These are phyloP conservation scores for Metaphire vulgaris DNA, from an alignment of 1,140 invertebrate species.

Conservation along the genomic window DNA sequence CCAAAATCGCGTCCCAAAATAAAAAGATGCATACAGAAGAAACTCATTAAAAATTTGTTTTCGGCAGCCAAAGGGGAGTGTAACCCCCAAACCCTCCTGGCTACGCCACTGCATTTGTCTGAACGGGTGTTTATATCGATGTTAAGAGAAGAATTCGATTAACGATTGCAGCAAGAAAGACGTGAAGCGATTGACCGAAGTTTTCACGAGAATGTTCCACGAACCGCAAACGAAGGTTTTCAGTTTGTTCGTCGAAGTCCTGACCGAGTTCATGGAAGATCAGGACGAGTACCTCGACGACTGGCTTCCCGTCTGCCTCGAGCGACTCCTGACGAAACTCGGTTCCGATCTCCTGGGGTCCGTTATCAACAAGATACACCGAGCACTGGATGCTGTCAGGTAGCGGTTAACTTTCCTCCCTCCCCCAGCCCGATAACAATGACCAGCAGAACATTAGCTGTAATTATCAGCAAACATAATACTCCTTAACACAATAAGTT, in stretches of 20 bases:
- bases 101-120: background rate
- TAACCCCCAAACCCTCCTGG: no score
- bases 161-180: conserved; percentile 55
- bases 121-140: background rate
- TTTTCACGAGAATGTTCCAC: conserved; percentile 93
- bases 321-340: conserved; percentile 73
- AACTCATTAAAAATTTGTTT: no score
- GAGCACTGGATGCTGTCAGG: conserved; percentile 76
- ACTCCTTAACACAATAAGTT: no score
- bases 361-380: conserved; percentile 79
- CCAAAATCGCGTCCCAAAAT: background rate
- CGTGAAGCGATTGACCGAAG: conserved; percentile 74
- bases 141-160: background rate
- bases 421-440: no score
- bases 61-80: no score
- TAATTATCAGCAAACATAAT: no score
- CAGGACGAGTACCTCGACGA: conserved; percentile 64
- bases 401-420: no score
- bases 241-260: conserved; percentile 81
- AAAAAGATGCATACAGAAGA: background rate
- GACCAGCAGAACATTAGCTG: no score
- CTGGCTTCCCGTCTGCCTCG: conserved; percentile 80
- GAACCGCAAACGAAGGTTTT: conserved; percentile 87
- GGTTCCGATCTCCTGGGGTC: conserved; percentile 82
- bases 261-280: conserved; percentile 75